Percentiles rank a stretch among this genome's conserved stretches.
Evolutionary conservation across 2,797 vertebrate genomes (phyloP).

Genomic region (Podarcis lilfordi): DNA sequence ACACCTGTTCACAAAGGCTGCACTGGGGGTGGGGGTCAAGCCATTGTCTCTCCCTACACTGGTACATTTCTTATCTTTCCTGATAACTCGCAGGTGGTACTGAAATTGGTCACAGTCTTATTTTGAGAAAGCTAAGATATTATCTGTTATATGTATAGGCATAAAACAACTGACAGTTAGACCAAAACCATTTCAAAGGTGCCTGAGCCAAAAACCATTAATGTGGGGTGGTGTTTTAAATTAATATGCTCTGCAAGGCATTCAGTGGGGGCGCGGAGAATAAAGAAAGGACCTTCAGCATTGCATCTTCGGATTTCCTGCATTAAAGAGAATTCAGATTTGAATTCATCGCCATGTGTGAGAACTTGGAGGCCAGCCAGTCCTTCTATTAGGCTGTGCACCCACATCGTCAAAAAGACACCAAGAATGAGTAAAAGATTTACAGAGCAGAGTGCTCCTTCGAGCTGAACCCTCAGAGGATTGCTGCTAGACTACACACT

Average conservation of each 20-base stretch:
- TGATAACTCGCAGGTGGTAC: background rate
- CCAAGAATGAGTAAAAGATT: background rate
- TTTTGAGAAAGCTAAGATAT: slow-evolving; percentile 29
- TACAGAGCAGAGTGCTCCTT: background rate
- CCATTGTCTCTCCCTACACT: background rate
- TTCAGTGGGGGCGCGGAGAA: background rate
- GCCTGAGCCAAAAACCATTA: slow-evolving; percentile 37
- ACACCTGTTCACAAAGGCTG: no score
- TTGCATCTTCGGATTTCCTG: slow-evolving; percentile 30
- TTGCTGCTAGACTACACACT: background rate
- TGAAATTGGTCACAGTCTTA: slow-evolving; percentile 10
- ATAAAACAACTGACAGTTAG: slow-evolving; percentile 51
- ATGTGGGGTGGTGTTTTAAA: slow-evolving; percentile 46
- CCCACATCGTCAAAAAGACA: background rate
- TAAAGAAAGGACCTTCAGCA: slow-evolving; percentile 47
- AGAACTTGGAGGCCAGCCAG: background rate
- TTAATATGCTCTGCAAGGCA: slow-evolving; percentile 57
- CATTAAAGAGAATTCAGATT: slow-evolving; percentile 38
- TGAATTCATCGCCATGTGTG: slow-evolving; percentile 34
- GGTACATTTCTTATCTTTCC: background rate
- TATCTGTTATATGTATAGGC: background rate
- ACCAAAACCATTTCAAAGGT: slow-evolving; percentile 45
- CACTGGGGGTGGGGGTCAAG: background rate
- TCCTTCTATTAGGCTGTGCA: slow-evolving; percentile 27
- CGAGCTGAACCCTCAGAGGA: background rate